Conservation (phyloP, 2,888 invertebrate species). For the Eupsilia transversa region DNA sequence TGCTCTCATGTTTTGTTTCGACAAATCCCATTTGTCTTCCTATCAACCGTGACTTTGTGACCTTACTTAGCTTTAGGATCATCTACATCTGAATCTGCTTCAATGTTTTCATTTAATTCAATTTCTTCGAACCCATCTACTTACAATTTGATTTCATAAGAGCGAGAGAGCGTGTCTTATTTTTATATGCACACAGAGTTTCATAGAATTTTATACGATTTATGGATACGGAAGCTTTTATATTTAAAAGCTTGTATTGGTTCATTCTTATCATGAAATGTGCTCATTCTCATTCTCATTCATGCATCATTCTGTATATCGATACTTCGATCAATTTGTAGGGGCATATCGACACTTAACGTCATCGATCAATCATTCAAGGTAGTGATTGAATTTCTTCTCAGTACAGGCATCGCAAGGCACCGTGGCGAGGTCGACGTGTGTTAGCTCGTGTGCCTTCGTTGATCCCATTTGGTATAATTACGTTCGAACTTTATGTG, state of each 20-base stretch:
- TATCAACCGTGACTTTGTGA: conserved; percentile 41
- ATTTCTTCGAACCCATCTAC: neutral
- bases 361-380: conserved; percentile 79
- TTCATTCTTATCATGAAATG: conserved; percentile 11
- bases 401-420: conserved; percentile 74
- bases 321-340: conserved; percentile 73
- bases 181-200: neutral
- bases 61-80: conserved; percentile 27
- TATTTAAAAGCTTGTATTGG: conserved; percentile 2
- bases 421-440: conserved; percentile 80
- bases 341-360: conserved; percentile 57
- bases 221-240: conserved; percentile 30
- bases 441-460: conserved; percentile 86
- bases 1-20: conserved; percentile 48
- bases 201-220: conserved; percentile 12
- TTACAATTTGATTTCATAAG: neutral
- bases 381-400: conserved; percentile 84
- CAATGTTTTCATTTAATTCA: conserved; percentile 3
- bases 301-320: conserved; percentile 21
- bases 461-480: conserved; percentile 88
- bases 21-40: conserved; percentile 46
- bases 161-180: neutral
- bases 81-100: conserved; percentile 8
- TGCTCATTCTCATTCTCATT: too few species aligned
- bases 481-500: conserved; percentile 85